These are phyloP conservation scores for Harpalus rubripes DNA, from an alignment of 2,888 invertebrate genomes.

Conservation along the genomic window DNA sequence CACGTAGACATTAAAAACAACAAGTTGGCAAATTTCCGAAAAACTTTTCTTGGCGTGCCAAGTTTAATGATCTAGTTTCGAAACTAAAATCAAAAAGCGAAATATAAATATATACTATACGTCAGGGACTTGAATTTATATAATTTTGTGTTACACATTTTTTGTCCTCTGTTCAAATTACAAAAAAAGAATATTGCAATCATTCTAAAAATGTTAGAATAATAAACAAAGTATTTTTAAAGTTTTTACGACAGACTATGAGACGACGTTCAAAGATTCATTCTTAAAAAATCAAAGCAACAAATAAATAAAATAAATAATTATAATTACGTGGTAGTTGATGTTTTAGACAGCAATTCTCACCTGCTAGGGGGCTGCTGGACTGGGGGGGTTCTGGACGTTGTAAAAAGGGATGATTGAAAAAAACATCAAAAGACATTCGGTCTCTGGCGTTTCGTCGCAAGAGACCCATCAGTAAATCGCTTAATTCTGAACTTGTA, in stretches of 20 bases:
- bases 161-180: not conserved
- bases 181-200: not conserved
- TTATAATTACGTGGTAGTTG: too few species aligned
- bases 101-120: not conserved
- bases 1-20: conserved; percentile 1
- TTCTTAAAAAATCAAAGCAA: too few species aligned
- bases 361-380: conserved; percentile 74
- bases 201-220: not conserved
- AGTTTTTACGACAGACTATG: not conserved
- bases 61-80: not conserved
- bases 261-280: not conserved
- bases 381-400: conserved; percentile 80
- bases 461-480: conserved; percentile 91
- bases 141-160: not conserved
- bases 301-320: too few species aligned
- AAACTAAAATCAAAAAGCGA: not conserved
- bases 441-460: conserved; percentile 96
- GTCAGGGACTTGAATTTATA: not conserved
- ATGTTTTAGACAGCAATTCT: not conserved
- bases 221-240: not conserved
- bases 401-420: conserved; percentile 94
- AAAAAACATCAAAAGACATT: conserved; percentile 97
- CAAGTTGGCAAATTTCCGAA: not conserved
- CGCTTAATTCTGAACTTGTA: conserved; percentile 93
- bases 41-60: not conserved